These are phyloP conservation scores for Miltochrista miniata DNA, from an alignment of 2,888 invertebrate species.

Conservation along the genomic window DNA sequence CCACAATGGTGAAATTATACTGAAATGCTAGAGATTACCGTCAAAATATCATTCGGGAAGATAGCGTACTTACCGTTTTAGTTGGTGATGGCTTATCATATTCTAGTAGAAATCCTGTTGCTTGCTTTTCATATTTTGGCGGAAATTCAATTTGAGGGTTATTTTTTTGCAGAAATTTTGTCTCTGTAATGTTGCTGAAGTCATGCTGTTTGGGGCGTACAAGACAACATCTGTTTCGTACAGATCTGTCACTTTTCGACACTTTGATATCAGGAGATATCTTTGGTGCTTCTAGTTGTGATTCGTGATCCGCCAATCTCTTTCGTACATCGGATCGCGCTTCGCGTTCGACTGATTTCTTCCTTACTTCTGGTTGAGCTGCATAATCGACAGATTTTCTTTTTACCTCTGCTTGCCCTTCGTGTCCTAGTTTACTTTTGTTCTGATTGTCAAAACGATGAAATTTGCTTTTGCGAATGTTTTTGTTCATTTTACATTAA, in stretches of 20 bases:
- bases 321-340: not conserved
- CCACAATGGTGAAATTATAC: too few species aligned
- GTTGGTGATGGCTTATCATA: not conserved
- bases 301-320: not conserved
- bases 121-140: not conserved
- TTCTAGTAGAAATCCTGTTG: too few species aligned
- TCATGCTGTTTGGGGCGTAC: constrained; percentile 11
- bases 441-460: not conserved
- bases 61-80: constrained; percentile 2
- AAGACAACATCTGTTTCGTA: constrained; percentile 11
- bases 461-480: not conserved
- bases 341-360: not conserved
- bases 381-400: not conserved
- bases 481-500: constrained; percentile 10
- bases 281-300: not conserved
- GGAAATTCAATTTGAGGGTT: not conserved
- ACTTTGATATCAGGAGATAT: not conserved
- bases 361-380: not conserved
- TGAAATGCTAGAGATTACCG: too few species aligned
- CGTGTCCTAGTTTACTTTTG: not conserved
- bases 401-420: not conserved
- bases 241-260: constrained; percentile 3
- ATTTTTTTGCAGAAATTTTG: not conserved
- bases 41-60: not conserved
- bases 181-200: constrained; percentile 10